Conservation (phyloP, 2,888 invertebrate genomes). For the Hydrotaea cyrtoneurina region DNA sequence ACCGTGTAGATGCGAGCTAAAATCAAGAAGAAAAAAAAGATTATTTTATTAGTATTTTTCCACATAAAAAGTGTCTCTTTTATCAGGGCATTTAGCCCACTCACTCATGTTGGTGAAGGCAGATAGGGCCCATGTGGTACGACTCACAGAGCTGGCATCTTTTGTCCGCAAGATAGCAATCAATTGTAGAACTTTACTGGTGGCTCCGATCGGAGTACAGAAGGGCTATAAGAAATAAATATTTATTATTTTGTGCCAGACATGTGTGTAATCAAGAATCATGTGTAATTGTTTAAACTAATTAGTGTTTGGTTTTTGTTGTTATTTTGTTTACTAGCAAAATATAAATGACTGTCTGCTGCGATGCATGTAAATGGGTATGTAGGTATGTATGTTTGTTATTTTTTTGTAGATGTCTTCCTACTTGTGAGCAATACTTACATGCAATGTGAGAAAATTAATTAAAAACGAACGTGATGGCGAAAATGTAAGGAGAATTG, state of each 20-base stretch:
- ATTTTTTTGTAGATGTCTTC: background rate
- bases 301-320: background rate
- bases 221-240: constrained; percentile 76
- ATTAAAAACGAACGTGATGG: no score
- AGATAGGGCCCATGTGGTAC: constrained; percentile 91
- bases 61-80: background rate
- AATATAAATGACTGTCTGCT: background rate
- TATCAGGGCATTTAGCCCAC: constrained; percentile 75
- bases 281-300: no score
- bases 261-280: no score
- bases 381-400: background rate
- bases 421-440: constrained; percentile 14
- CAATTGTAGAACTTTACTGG: constrained; percentile 90
- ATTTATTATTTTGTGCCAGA: constrained; percentile 6
- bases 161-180: constrained; percentile 86
- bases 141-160: constrained; percentile 89
- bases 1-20: constrained; percentile 91
- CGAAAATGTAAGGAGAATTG: no score
- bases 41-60: background rate
- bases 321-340: constrained; percentile 7
- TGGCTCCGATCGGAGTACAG: constrained; percentile 87
- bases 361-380: no score
- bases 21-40: constrained; percentile 69
- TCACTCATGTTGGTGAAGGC: constrained; percentile 90
- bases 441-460: constrained; percentile 10